A percentile compares a stretch with the other conserved stretches of the same genome.
Conservation (phyloP, 1,140 invertebrate species). For the Thaumatotibia leucotreta region DNA sequence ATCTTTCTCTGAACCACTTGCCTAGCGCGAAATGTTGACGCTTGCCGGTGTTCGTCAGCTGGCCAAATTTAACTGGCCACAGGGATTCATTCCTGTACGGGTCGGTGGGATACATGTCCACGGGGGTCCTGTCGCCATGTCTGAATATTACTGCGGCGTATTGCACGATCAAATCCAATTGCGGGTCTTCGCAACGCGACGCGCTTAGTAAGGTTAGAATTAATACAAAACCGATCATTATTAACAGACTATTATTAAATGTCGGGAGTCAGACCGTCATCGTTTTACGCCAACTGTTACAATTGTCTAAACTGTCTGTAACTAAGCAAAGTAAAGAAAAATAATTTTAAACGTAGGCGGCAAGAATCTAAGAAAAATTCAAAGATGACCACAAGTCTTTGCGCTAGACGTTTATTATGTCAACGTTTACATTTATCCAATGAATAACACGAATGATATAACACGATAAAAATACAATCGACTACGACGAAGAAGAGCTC, state of each 20-base stretch:
- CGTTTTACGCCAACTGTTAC: no score
- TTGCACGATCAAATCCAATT: constrained; percentile 23
- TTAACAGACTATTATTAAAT: not conserved
- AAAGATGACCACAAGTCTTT: not conserved
- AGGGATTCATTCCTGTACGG: constrained; percentile 81
- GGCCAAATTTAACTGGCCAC: constrained; percentile 88
- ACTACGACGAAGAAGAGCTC: no score
- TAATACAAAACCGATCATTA: not conserved
- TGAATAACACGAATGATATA: no score
- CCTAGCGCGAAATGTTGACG: constrained; percentile 87
- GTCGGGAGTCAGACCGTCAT: not conserved
- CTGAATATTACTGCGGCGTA: constrained; percentile 79
- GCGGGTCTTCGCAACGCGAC: not conserved
- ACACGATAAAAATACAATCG: no score
- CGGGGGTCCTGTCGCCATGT: constrained; percentile 90
- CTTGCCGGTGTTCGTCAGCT: constrained; percentile 88
- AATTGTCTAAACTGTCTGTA: no score
- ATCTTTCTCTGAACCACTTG: constrained; percentile 85
- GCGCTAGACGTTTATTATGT: not conserved
- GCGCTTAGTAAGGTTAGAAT: not conserved
- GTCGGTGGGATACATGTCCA: constrained; percentile 86
- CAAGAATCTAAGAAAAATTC: not conserved
- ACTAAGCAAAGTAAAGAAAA: not conserved
- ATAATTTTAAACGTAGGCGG: not conserved
- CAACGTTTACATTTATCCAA: no score